Evolutionary conservation across 2,113 vertebrate genomes (phyloP), one percentile per base, ranked within the genome.

Genomic region (Sinocyclocheilus rhinocerous): DNA sequence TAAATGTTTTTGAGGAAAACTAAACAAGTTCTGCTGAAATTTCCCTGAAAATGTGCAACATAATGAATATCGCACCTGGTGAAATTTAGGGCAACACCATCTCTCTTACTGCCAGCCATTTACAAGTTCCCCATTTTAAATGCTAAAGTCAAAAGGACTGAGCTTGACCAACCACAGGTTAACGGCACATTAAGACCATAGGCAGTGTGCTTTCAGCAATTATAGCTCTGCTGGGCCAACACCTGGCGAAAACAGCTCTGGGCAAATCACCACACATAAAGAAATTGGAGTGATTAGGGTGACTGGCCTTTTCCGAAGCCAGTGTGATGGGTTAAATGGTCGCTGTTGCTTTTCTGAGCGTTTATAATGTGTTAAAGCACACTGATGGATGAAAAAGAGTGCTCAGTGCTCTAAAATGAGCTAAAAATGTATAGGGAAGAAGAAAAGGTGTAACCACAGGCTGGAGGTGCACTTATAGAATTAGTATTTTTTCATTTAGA

Each of bases 201-300:
- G 84, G 57, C 4, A 24, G 42, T 61, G 77, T 52, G 69, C 81
- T 83, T 84, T 73, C 52, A 61, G 76, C 83, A 45, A 78, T 85
- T 73, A 63, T 5, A 55, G 42, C 85, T 85, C 85, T 50, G 42
- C 83, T 9, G 78, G 83, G n/a, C 48, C 24, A 61, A 77, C 83
- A 48, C 70, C 48, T 26, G 78, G 50, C 6, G 12, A 52, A 75
- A 81, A 86, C 48, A 77, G 50, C 26, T 59, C 18, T 24, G 24
- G 69, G 57, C 81, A 82, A 63, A 13, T 65, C 45, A 65, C 48
- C 22, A 26, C 45, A 67, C 24, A 55, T 55, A 84, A 76, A 63
- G 84, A 76, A 73, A 83, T 65, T 29, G 45, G 39, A 87, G 65
- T 78, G 85, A 85, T 83, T 87, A 83, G 33, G 67, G 50, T 33